Percentiles rank a stretch among this genome's conserved stretches.
Evolutionary conservation across 92 coral and sea anemone genomes (phyloP).

Genomic region (Porites cylindrica): DNA sequence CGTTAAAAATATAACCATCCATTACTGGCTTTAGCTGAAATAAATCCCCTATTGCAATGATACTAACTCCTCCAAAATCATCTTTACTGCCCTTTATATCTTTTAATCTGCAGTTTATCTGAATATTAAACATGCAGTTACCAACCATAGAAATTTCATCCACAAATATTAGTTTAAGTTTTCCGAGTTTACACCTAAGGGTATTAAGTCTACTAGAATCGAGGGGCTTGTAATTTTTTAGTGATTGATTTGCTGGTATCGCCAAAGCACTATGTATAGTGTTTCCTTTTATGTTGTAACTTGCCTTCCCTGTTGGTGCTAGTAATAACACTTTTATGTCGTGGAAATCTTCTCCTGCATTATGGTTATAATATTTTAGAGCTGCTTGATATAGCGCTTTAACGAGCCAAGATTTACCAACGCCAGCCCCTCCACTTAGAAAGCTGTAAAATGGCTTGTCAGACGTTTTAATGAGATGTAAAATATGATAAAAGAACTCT

Average conservation of each 20-base stretch:
- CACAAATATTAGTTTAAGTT: neutral
- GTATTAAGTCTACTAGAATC: neutral
- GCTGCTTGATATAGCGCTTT: too few relatives aligned
- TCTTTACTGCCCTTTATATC: neutral
- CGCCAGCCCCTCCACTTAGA: too few relatives aligned
- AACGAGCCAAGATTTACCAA: too few relatives aligned
- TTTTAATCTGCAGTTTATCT: conserved; percentile 47
- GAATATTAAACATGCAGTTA: conserved; percentile 29
- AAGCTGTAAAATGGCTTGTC: too few relatives aligned
- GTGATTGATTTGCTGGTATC: neutral
- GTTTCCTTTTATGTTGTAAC: too few relatives aligned
- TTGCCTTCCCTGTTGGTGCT: too few relatives aligned
- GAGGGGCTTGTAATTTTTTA: neutral
- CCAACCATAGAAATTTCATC: neutral
- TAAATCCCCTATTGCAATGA: neutral
- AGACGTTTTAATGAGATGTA: too few relatives aligned
- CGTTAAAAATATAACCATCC: conserved; percentile 13
- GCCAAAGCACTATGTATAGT: too few relatives aligned
- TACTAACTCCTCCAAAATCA: neutral
- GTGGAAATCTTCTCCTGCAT: too few relatives aligned
- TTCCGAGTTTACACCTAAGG: neutral
- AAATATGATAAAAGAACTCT: too few relatives aligned
- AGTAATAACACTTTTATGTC: too few relatives aligned
- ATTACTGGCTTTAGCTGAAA: conserved; percentile 38
- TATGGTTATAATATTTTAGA: too few relatives aligned